phyloP scores from a whole-genome alignment of 2,113 vertebrate species.

The Megaptera novaeangliae region DNA sequence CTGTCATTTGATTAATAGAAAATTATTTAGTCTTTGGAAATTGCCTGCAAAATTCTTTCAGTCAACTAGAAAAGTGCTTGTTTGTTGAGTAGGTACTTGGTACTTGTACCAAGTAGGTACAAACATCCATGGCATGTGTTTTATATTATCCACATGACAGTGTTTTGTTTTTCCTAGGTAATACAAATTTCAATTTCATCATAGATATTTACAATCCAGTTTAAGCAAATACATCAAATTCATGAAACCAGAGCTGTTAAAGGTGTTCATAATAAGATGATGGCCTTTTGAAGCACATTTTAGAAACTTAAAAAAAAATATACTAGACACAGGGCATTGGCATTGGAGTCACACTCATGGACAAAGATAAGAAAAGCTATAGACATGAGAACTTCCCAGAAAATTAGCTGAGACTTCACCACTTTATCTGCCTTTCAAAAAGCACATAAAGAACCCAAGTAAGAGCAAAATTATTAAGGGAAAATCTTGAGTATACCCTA shows the following conservation, averaged over 20 bases:
- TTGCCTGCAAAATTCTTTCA: not conserved
- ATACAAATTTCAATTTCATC: not conserved
- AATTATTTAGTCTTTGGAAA: conserved; percentile 27
- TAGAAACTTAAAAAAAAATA: not conserved
- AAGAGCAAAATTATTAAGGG: not conserved
- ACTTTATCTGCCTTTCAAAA: not conserved
- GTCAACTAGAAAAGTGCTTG: not conserved
- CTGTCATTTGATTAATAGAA: conserved; percentile 51
- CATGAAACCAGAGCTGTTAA: not conserved
- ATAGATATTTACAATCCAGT: not conserved
- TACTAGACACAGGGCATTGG: not conserved
- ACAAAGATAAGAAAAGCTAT: not conserved
- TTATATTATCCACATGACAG: not conserved
- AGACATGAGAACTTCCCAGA: not conserved
- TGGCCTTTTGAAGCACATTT: not conserved
- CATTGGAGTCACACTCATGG: not conserved
- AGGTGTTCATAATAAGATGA: not conserved
- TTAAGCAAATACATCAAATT: not conserved
- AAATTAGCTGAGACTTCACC: not conserved
- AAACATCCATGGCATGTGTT: not conserved
- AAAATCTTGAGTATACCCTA: not conserved
- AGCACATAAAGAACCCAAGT: not conserved
- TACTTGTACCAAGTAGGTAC: not conserved
- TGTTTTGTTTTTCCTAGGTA: not conserved
- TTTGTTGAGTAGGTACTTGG: not conserved